Evolutionary conservation across 2,113 vertebrate species (phyloP).

Genomic region (Pontoporia blainvillei): DNA sequence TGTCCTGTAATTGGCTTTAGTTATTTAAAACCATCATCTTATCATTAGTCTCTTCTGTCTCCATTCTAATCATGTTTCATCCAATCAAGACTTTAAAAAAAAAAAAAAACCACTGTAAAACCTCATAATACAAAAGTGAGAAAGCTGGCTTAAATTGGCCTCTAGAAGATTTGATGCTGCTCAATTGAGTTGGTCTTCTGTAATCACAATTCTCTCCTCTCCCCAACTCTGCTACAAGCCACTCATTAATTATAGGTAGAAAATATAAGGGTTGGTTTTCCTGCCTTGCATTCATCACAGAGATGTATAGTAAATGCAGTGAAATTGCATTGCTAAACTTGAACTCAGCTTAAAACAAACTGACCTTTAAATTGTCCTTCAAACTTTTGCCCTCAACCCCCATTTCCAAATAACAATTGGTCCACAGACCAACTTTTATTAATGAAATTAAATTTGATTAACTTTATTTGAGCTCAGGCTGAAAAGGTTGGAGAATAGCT

Average conservation of each 20-base stretch:
- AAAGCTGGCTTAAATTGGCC: not conserved
- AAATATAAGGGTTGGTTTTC: slow-evolving; percentile 52
- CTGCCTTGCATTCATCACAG: slow-evolving; percentile 44
- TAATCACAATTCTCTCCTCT: slow-evolving; percentile 24
- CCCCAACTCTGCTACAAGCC: slow-evolving; percentile 26
- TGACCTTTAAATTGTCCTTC: slow-evolving; percentile 63
- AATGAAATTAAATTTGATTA: slow-evolving; percentile 60
- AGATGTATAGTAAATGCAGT: slow-evolving; percentile 31
- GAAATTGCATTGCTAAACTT: slow-evolving; percentile 51
- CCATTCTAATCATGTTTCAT: not conserved
- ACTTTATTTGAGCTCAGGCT: slow-evolving; percentile 26
- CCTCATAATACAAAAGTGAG: not conserved
- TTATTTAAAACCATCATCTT: not conserved
- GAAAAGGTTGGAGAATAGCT: slow-evolving; percentile 56
- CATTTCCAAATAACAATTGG: slow-evolving; percentile 26
- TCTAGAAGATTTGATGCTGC: not conserved
- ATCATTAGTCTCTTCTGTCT: not conserved
- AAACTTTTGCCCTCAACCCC: not conserved
- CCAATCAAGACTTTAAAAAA: not conserved
- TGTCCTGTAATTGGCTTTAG: not conserved
- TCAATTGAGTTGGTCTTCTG: slow-evolving; percentile 8
- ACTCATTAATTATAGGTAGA: slow-evolving; percentile 64
- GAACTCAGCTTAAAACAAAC: slow-evolving; percentile 51
- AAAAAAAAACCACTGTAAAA: not conserved
- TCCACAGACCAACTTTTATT: slow-evolving; percentile 45